Evolutionary conservation across 2,113 vertebrate genomes (phyloP), one percentile per base, ranked within the genome.

Genomic region (Tenebrosternarchus preto): DNA sequence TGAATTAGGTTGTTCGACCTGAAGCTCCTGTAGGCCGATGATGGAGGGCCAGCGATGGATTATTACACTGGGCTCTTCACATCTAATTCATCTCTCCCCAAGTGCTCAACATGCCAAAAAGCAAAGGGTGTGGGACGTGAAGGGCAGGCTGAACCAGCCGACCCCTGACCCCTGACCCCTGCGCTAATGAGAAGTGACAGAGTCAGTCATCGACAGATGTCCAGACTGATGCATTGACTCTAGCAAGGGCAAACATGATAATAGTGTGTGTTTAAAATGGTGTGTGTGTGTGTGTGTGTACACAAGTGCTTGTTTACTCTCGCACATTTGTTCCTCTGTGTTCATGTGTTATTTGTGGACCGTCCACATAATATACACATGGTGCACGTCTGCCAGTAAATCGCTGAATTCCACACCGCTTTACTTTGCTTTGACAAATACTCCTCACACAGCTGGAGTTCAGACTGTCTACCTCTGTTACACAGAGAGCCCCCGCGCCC

Each of bases 401-500:
- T 63, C 57, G 29, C 60, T 56, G 20, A 50, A 50, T 50, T 50
- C 15, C 43, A 50, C 57, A 39, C 57, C 39, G n/a, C n/a, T 76
- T 5, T 43, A 60, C 29, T 20, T 73, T 85, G 55, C 60, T 77
- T 43, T 68, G 57, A 68, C 24, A 39, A 73, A 72, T 77, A 72
- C 59, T 66, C 15, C 11, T 8, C 60, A 66, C 76, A 71, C 15
- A 68, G 70, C 76, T 60, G 57, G 67, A 69, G 73, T 75, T 73
- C 43, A 61, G 55, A 66, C 66, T 76, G 80, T 78, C 80, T 80
- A 57, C 31, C 61, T 59, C 70, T 63, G 76, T 83, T 80, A 85
- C 73, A 73, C 63, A 73, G 61, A 80, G 55, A 77, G 74, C 36
- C 69, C 57, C 73, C 77, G 73, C 80, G 64, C 84, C 81, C 3